Evolutionary conservation across 2,797 vertebrate species (phyloP), one percentile per base, ranked within the genome.

Genomic region (Alcedo quadribrachys): DNA sequence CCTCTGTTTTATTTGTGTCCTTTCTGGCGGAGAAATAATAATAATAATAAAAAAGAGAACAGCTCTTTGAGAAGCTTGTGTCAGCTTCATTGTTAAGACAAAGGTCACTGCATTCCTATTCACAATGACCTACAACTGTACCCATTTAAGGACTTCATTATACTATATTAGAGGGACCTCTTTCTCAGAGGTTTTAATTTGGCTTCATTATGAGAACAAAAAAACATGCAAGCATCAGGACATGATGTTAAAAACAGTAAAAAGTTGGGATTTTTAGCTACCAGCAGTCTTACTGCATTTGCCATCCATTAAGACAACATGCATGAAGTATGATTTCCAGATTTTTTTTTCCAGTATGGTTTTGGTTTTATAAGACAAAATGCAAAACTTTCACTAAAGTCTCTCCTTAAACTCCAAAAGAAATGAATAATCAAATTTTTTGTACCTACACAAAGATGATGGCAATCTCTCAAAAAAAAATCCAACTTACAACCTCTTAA

Each of bases 61-160:
- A 91, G 91, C 73, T 93, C 86, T 90, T 63, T 90, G 81, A 94
- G 82, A 95, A 78, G 92, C 54, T 80, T 92, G 85, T 92, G 73
- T 92, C 93, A 92, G 80, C 86, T 87, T 89, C 81, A 86, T 84
- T 92, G 73, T 95, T 75, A 76, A 84, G 88, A 93, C 82, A 94
- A 93, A 92, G 90, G 96, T 96, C 96, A 92, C 67, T 87, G 95
- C 78, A 61, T 96, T 90, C 73, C 95, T 92, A 92, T 88, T 96
- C 96, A 92, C 4, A 15, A 74, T 94, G 89, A 95, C 94, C 92
- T 96, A 94, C 85, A 90, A 93, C 87, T 92, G 94, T 81, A 94
- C 89, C 88, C 94, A 87, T 89, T 86, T 89, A 84, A 88, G 94
- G 94, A 87, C 95, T 95, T 94, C 93, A 95, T 93, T 93, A 89